Conservation (phyloP, 2,113 vertebrate genomes). For the Pachypanchax playfairii region DNA sequence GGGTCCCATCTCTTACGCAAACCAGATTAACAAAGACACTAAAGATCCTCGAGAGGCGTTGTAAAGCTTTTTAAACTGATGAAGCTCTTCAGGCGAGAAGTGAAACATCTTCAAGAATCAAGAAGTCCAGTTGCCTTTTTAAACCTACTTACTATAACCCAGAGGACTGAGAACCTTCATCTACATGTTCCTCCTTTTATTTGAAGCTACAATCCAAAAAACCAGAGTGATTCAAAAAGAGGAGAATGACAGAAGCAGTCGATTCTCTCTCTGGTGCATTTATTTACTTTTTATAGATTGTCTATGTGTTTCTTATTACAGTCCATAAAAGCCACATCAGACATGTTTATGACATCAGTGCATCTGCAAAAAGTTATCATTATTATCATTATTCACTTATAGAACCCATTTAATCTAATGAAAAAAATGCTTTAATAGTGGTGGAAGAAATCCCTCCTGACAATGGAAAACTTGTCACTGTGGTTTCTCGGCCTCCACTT, state of each 20-base stretch:
- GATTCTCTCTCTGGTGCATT: constrained; percentile 31
- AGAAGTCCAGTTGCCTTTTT: too few relatives aligned
- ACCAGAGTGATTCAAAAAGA: too few relatives aligned
- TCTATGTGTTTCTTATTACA: not conserved
- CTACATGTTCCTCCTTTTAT: too few relatives aligned
- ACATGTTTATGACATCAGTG: not conserved
- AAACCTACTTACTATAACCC: too few relatives aligned
- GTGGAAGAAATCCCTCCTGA: constrained; percentile 11
- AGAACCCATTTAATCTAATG: not conserved
- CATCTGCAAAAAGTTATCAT: constrained; percentile 5
- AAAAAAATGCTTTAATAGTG: not conserved
- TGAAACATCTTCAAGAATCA: too few relatives aligned
- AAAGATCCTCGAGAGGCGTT: too few relatives aligned
- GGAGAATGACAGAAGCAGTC: too few relatives aligned
- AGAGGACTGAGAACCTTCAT: too few relatives aligned
- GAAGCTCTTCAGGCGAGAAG: too few relatives aligned
- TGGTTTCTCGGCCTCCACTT: constrained; percentile 7
- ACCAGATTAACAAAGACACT: not conserved
- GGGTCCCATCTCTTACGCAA: not conserved
- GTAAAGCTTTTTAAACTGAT: too few relatives aligned
- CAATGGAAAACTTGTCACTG: constrained; percentile 21
- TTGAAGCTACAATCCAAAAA: too few relatives aligned
- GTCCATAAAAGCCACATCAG: constrained; percentile 4
- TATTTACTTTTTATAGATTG: not conserved
- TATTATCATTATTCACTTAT: not conserved